Conservation (phyloP, 2,113 vertebrate species). For the Stegostoma tigrinum region DNA sequence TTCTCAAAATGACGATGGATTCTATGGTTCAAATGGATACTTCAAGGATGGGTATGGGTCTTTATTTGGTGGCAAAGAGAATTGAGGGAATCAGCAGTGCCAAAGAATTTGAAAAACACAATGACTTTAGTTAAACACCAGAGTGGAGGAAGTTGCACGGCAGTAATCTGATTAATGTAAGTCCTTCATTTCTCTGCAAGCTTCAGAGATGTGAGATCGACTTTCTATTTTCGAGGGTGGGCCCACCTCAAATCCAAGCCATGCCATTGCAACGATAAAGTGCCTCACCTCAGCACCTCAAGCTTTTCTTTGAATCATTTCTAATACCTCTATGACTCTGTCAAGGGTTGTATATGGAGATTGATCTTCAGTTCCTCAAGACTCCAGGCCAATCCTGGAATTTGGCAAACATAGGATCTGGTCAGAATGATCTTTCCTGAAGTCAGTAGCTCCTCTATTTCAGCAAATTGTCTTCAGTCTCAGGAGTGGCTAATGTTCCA, state of each 20-base stretch:
- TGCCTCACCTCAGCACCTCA: neutral
- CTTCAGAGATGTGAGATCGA: neutral
- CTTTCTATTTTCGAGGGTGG: neutral
- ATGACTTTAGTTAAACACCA: neutral
- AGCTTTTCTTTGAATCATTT: neutral
- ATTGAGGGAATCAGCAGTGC: neutral
- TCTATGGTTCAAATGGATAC: neutral
- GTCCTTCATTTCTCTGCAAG: neutral
- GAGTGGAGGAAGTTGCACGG: neutral
- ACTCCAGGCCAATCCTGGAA: neutral
- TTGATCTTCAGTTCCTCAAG: too few species aligned
- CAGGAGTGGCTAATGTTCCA: too few species aligned
- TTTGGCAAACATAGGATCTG: too few species aligned
- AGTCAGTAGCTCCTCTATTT: neutral
- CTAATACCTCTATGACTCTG: too few species aligned
- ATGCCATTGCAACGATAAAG: neutral
- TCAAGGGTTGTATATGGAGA: too few species aligned
- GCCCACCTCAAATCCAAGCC: neutral
- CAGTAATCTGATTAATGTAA: neutral
- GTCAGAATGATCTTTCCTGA: neutral
- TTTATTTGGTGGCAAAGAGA: neutral
- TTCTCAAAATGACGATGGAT: neutral
- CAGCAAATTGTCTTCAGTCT: neutral
- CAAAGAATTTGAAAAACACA: neutral
- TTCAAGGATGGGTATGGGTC: neutral